These are phyloP conservation scores for Ephydatia muelleri DNA, from an alignment of 37 sponge, comb jelly and placozoan species.

Conservation along the genomic window DNA sequence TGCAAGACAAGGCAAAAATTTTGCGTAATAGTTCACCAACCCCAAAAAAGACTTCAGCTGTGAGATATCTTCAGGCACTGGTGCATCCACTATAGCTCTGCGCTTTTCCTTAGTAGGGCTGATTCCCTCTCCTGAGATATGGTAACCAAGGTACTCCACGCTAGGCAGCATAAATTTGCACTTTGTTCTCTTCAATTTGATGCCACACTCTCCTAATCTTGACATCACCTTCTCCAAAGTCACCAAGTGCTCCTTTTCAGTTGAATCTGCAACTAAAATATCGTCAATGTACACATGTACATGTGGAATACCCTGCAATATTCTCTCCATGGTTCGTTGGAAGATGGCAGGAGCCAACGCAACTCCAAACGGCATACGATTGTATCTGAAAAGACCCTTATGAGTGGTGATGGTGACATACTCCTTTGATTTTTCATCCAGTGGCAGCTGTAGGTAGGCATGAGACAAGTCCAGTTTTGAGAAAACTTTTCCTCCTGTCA, in stretches of 20 bases:
- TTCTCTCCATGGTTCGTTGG: conserved; percentile 64
- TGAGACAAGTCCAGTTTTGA: conserved; percentile 5
- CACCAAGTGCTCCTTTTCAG: conserved; percentile 14
- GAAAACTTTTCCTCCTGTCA: conserved; percentile 9
- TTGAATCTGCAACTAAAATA: conserved; percentile 43
- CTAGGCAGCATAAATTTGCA: conserved; percentile 22
- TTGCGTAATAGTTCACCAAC: conserved; percentile 40
- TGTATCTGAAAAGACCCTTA: conserved; percentile 58
- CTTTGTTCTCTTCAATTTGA: conserved; percentile 8
- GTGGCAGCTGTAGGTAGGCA: conserved; percentile 21
- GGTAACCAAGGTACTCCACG: conserved; percentile 25
- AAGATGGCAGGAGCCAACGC: conserved; percentile 63
- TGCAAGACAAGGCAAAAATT: conserved; percentile 45
- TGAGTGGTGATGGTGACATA: conserved; percentile 64
- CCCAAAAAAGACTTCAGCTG: conserved; percentile 51
- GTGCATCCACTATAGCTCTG: conserved; percentile 11
- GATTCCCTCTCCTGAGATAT: conserved; percentile 6
- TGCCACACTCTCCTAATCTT: conserved; percentile 2
- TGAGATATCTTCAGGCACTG: conserved; percentile 24
- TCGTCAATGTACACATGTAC: conserved; percentile 58
- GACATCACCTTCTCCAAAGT: conserved; percentile 17
- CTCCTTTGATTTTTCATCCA: conserved; percentile 28
- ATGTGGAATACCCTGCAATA: conserved; percentile 44
- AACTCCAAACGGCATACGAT: conserved; percentile 68
- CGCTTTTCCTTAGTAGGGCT: conserved; percentile 3